A percentile compares a stretch with the other conserved stretches of the same genome.
These are phyloP conservation scores for Paradisaea rubra DNA, from an alignment of 2,113 vertebrate genomes.

Conservation along the genomic window DNA sequence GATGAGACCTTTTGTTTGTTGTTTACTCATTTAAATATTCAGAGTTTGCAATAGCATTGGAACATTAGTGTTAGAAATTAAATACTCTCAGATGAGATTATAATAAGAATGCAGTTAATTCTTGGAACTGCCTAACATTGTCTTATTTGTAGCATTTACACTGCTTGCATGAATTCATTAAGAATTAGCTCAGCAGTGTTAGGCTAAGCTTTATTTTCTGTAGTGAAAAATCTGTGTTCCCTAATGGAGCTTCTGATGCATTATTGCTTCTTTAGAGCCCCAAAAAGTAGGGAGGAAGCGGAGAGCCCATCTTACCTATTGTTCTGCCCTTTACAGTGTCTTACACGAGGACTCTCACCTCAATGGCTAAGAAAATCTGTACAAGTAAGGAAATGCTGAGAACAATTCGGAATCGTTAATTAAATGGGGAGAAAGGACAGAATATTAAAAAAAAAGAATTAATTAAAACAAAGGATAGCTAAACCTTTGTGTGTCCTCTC, in stretches of 20 bases:
- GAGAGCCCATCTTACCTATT: not conserved
- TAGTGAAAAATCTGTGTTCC: not conserved
- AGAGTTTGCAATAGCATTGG: constrained; percentile 32
- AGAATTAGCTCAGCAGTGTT: not conserved
- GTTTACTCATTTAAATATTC: constrained; percentile 64
- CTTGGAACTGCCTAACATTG: not conserved
- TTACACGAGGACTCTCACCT: not conserved
- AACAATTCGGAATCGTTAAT: constrained; percentile 7
- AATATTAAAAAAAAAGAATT: not conserved
- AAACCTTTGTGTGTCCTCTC: constrained; percentile 3
- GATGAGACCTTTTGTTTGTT: constrained; percentile 66
- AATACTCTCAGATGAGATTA: constrained; percentile 31
- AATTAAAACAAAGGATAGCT: not conserved
- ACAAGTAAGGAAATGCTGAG: not conserved
- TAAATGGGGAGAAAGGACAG: constrained; percentile 29
- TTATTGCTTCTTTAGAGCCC: not conserved
- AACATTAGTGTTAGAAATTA: constrained; percentile 50
- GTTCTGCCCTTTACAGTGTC: constrained; percentile 7
- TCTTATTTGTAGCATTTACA: constrained; percentile 9
- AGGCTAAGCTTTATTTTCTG: not conserved
- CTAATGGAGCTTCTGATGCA: not conserved
- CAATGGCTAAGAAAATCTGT: not conserved
- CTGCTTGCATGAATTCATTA: constrained; percentile 21
- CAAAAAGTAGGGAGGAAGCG: not conserved
- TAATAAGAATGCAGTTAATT: constrained; percentile 5